Base-by-base conservation (phyloP, 2,888 invertebrate species). In the Ornithoptera priamus region DNA sequence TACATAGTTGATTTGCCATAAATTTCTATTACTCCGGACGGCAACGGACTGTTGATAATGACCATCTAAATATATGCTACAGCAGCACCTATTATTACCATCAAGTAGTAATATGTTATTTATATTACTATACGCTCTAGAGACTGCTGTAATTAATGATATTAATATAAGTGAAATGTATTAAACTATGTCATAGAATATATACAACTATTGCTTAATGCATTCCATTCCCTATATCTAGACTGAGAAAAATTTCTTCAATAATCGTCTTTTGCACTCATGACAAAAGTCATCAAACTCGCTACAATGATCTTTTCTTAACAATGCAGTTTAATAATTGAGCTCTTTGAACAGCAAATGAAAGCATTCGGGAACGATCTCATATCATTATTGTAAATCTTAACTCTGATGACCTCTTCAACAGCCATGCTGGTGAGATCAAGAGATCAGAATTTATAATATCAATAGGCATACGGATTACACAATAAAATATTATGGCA, bases 221-320 rank as follows among this genome's bases (percentile, higher is more conserved):
- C n/a, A n/a, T n/a, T 53, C 18, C 15, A 5, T n/a, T n/a, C 6
- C 10, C 18, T 50, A 17, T 17, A 17, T 53, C 18, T 53, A 53
- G 53, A n/a, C 53, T n/a, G 12, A 2, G 53, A 53, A 53, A 53
- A n/a, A 50, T 50, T 61, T 61, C 20, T 53, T 67, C 24, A 53
- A 56, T 53, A 22, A 61, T 57, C 67, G 70, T 69, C 71, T 22
- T 64, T 70, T 56, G 63, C 61, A 66, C 22, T 67, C 1, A 57
- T 70, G 63, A 72, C 71, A 65, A 68, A 66, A 69, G 74, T 72
- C 76, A 73, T 74, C 64, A 74, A 62, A 61, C 56, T 68, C 65
- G 50, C 62, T 62, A 65, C 59, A 62, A 64, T 69, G 50, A 71
- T 67, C 46, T 36, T 50, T 70, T 22, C 67, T 56, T 42, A 30